Base-by-base conservation (phyloP, 2,888 invertebrate species). In the Gymnocheta viridis region DNA sequence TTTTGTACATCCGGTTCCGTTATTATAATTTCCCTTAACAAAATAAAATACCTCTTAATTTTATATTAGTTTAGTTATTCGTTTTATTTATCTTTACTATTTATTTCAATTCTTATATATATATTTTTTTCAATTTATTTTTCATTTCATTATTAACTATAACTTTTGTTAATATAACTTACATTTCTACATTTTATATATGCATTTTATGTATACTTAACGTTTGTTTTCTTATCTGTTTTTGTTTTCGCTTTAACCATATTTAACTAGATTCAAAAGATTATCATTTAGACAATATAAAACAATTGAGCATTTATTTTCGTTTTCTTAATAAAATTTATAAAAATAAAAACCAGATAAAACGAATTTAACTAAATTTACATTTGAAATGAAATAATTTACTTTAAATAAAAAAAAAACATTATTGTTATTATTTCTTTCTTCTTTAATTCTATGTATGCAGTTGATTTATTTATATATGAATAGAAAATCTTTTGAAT, bases 161-260 rank as follows among this genome's bases (percentile, higher is more conserved):
- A 84, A 84, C 84, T 81, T 79, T 81, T 84, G 62, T 84, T 84
- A 84, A 69, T 81, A 77, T 81, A 81, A 81, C 77, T 84, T 81
- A 84, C 56, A 64, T 69, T 6, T 41, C 81, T 84, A 84, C 66
- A 69, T 62, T 67, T 77, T 69, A 73, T 83, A 67, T 82, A 41
- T 60, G 19, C 64, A 44, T 74, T 54, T 47, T 56, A 58, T 76
- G 19, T 69, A 70, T 74, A 54, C 70, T 74, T 69, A 32, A 44
- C 44, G 64, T 22, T 64, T 66, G 35, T 32, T 78, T 66, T 58
- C 12, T 60, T 60, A 51, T 58, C 9, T 76, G 4, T 54, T 69
- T 38, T n/a, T n/a, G n/a, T n/a, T n/a, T 74, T 56, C 32, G 27
- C 22, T 60, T 73, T 77, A 19, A 14, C 41, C 10, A 49, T 41